Evolutionary conservation across 2,888 invertebrate genomes (phyloP), one percentile per base, ranked within the genome.

Genomic region (Acleris holmiana): DNA sequence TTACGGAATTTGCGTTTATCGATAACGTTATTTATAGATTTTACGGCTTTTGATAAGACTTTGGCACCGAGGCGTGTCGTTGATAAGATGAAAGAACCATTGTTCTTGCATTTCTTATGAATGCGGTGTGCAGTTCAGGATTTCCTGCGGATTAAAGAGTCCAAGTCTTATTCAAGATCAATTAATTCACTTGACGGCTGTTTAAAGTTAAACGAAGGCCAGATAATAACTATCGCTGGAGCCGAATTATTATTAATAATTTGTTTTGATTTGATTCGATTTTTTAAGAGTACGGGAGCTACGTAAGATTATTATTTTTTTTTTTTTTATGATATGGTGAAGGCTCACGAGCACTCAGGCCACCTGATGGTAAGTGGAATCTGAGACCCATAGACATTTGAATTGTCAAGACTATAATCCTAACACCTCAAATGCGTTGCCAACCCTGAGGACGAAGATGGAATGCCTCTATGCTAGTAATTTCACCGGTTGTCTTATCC

Each of bases 61-160:
- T 18, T 23, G 10, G 19, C 49, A 44, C 58, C 54, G 53, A 40
- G 47, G 51, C 25, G 40, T 18, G 54, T 61, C 54, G 61, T 53
- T 48, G 57, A 64, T 64, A 64, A 64, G 58, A 55, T 44, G 44
- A 54, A 47, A 15, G 58, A 64, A 29, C n/a, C 15, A 64, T 59
- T 59, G n/a, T 49, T 64, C 53, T 64, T 58, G 40, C 23, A 19
- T 53, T 53, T 53, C 40, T 35, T 35, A 51, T 53, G 53, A 21
- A 53, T n/a, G 53, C 15, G 5, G 55, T 41, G n/a, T 41, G 17
- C 17, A 61, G 59, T 56, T 66, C 67, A 50, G 15, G 17, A 55
- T 18, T 50, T 60, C 61, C 50, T 46, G 61, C 8, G 46, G 46
- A 60, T 19, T 25, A 53, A 19, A 53, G 35, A 44, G 44, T 41